Evolutionary conservation across 2,113 vertebrate genomes (phyloP).

Genomic region (Saccopteryx leptura): DNA sequence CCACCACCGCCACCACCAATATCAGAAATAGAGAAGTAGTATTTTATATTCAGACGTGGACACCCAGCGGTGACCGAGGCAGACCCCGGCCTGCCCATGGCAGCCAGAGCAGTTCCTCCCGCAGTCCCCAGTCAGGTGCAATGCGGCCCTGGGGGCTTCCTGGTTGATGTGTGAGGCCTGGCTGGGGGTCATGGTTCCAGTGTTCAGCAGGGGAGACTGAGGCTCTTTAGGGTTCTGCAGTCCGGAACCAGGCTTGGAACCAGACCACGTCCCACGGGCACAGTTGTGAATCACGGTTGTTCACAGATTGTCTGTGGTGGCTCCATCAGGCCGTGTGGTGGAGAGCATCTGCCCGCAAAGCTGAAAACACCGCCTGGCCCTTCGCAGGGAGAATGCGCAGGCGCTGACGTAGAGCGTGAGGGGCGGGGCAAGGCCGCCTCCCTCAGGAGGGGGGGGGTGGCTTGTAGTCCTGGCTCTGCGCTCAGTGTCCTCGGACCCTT

Average conservation of each 20-base stretch:
- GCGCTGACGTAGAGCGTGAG: not conserved
- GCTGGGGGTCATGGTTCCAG: not conserved
- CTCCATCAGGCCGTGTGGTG: accelerated
- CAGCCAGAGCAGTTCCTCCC: not conserved
- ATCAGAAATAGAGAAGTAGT: not conserved
- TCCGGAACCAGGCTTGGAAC: not conserved
- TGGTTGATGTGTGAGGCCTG: not conserved
- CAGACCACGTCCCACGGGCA: not conserved
- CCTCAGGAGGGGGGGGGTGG: too few relatives aligned
- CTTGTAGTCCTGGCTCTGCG: not conserved
- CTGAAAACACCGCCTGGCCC: not conserved
- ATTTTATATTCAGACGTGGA: not conserved
- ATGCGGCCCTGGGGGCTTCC: not conserved
- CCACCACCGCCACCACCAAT: not conserved
- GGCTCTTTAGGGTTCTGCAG: not conserved
- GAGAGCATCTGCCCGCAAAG: not conserved
- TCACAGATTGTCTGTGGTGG: accelerated
- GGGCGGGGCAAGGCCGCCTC: not conserved
- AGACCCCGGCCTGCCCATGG: not conserved
- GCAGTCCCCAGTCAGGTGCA: not conserved
- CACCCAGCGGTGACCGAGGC: accelerated
- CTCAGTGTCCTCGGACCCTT: not conserved
- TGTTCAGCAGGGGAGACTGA: not conserved
- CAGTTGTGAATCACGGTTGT: too few relatives aligned
- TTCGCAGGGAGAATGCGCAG: not conserved